Evolutionary conservation across 1,140 invertebrate genomes (phyloP).

Genomic region (Tenebrio molitor): DNA sequence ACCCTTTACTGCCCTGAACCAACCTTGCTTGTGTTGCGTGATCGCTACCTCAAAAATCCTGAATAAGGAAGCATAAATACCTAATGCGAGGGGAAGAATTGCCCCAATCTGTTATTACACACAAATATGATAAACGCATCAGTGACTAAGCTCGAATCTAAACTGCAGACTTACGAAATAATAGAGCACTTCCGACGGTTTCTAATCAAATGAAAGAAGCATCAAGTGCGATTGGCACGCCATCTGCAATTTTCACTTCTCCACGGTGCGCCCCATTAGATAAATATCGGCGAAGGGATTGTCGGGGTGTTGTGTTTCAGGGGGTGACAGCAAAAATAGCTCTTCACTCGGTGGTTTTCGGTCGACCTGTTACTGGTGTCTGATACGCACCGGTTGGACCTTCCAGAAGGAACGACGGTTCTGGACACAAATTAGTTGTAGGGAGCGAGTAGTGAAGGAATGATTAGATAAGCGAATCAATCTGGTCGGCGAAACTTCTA

Average conservation of each 20-base stretch:
- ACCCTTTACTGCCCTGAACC: slow-evolving; percentile 37
- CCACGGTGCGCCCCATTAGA: not conserved
- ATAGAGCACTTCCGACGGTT: too few species aligned
- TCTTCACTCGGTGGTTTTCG: not conserved
- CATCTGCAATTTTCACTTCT: too few species aligned
- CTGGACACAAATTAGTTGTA: too few species aligned
- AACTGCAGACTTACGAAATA: too few species aligned
- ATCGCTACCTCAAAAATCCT: slow-evolving; percentile 22
- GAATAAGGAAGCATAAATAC: slow-evolving; percentile 29
- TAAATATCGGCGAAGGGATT: not conserved
- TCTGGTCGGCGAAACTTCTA: not conserved
- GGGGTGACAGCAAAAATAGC: not conserved
- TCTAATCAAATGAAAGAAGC: too few species aligned
- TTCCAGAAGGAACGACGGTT: too few species aligned
- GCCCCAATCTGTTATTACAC: slow-evolving; percentile 20
- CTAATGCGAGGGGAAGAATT: slow-evolving; percentile 18
- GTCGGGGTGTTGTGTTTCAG: not conserved
- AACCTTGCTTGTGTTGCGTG: slow-evolving; percentile 37
- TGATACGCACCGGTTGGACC: too few species aligned
- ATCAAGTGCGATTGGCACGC: too few species aligned
- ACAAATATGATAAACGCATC: slow-evolving; percentile 33
- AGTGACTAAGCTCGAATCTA: slow-evolving; percentile 17
- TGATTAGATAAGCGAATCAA: slow-evolving; percentile 34
- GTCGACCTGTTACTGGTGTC: too few species aligned
- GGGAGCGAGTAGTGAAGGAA: not conserved